Evolutionary conservation across 2,888 invertebrate genomes (phyloP), one percentile per base, ranked within the genome.

Genomic region (Pyralis farinalis): DNA sequence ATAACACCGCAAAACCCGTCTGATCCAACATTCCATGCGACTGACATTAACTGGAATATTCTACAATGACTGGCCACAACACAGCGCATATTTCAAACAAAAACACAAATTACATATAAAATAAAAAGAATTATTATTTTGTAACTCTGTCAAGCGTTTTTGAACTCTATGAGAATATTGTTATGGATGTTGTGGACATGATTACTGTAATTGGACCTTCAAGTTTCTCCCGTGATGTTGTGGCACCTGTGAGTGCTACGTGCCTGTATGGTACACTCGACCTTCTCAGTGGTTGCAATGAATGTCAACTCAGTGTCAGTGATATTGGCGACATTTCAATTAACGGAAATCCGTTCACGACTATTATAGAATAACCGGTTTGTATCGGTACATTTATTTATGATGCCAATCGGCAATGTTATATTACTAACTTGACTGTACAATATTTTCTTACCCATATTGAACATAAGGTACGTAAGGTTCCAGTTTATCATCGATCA

Each of bases 21-120:
- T n/a, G n/a, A n/a, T n/a, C n/a, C n/a, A n/a, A n/a, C n/a, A n/a
- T n/a, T n/a, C n/a, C n/a, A n/a, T n/a, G n/a, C n/a, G n/a, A n/a
- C n/a, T n/a, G n/a, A n/a, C n/a, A n/a, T n/a, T n/a, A n/a, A n/a
- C n/a, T n/a, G n/a, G n/a, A n/a, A n/a, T n/a, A n/a, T n/a, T n/a
- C n/a, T n/a, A n/a, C n/a, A n/a, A n/a, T n/a, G n/a, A n/a, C n/a
- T n/a, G n/a, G n/a, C n/a, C n/a, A n/a, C n/a, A n/a, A n/a, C n/a
- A n/a, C n/a, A 25, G 7, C 25, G 25, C 25, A 25, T 25, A 8
- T 25, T 25, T 25, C 25, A 4, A 2, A 38, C 21, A 39, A 43
- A 43, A 42, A 34, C 37, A 25, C 22, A 41, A 46, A 42, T 46
- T 41, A 34, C 43, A 16, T 5, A n/a, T 25, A 25, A 7, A 25